Evolutionary conservation across 1,140 invertebrate species (phyloP), one percentile per base, ranked within the genome.

Genomic region (Limonius californicus): DNA sequence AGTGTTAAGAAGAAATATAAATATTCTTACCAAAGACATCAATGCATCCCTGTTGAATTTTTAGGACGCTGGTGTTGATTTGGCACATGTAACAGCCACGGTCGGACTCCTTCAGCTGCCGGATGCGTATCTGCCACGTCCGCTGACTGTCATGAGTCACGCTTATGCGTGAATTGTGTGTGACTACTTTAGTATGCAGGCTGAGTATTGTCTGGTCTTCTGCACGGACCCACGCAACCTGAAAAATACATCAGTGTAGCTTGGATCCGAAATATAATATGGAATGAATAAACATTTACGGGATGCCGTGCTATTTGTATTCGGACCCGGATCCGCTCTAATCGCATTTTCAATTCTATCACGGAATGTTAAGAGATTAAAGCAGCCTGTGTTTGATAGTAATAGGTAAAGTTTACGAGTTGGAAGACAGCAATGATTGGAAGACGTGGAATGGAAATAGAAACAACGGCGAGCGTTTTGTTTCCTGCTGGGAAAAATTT

Each of bases 41-140:
- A 32, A 90, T 76, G 73, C 87, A 88, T 14, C 86, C 89, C 6
- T 85, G 73, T 66, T 85, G 82, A 54, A 83, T 84, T 69, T 83
- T 86, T 82, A 89, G 86, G n/a, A 84, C 80, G 53, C 79, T 81
- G 15, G 87, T 88, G 77, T 89, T 90, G 62, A 89, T 84, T 74
- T 87, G 83, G 71, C 84, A 86, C 80, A 86, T 84, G 73, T 87
- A 87, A 71, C 84, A 86, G 27, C 82, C 86, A 59, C 79, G 79
- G 67, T 87, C 85, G 15, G 79, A 73, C 71, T 84, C 83, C 70
- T 82, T 85, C 19, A 87, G 78, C 62, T 85, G 81, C 32, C 83
- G 78, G 64, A 88, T 83, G 66, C 86, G 83, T 7, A 87, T 76
- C 71, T 82, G 82, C 85, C 86, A 87, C 54, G 84, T 87, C 63